Percentiles rank a stretch among this genome's conserved stretches.
These are phyloP conservation scores for Sebastes kiyomatsui DNA, from an alignment of 2,797 vertebrate species.

Conservation along the genomic window DNA sequence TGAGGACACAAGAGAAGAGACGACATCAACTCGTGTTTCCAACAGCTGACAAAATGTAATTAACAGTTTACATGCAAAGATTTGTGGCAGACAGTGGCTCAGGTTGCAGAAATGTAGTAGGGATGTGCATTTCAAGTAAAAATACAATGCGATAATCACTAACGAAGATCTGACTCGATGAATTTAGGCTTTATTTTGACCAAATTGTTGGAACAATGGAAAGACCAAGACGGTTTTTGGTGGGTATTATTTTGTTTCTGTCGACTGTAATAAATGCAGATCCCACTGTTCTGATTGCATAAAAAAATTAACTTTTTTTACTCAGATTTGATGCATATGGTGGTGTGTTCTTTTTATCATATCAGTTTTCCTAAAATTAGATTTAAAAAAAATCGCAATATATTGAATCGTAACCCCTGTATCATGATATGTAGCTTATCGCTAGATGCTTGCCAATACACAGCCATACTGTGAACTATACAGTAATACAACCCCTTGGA, in stretches of 20 bases:
- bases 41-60: neutral
- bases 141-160: no score
- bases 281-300: no score
- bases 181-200: neutral
- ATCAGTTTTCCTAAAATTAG: neutral
- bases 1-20: slow-evolving; percentile 45
- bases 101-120: no score
- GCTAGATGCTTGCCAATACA: neutral
- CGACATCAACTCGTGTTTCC: neutral
- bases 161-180: neutral
- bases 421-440: neutral
- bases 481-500: neutral
- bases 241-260: no score
- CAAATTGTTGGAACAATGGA: accelerated
- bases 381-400: neutral
- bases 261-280: no score
- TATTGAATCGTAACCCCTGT: neutral
- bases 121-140: neutral
- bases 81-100: no score
- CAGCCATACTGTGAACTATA: neutral
- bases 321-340: no score
- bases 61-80: neutral
- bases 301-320: no score
- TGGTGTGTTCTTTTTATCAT: no score
- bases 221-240: neutral